These are phyloP conservation scores for Amblyraja radiata DNA, from an alignment of 2,797 vertebrate species.

Conservation along the genomic window DNA sequence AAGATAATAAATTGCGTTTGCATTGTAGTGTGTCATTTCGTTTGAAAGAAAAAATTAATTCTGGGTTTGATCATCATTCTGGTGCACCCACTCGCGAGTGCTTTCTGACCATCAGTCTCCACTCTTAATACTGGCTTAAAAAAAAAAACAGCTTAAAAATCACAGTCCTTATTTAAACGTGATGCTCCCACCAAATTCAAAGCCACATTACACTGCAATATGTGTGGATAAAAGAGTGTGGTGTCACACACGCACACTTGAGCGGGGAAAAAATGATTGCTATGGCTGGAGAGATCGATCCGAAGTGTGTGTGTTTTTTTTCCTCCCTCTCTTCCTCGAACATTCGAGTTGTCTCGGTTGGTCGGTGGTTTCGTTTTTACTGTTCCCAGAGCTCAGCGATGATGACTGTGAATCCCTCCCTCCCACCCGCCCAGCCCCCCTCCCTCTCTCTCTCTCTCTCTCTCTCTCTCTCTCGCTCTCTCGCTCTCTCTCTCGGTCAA, in stretches of 20 bases:
- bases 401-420: background rate
- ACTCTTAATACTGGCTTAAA: constrained; percentile 18
- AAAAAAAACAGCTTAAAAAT: constrained; percentile 24
- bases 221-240: background rate
- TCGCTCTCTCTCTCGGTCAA: constrained; percentile 1
- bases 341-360: background rate
- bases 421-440: constrained; percentile 42
- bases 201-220: constrained; percentile 24
- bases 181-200: constrained; percentile 12
- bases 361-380: background rate
- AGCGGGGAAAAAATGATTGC: background rate
- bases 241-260: background rate
- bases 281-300: constrained; percentile 9
- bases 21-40: constrained; percentile 5
- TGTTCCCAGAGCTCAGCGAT: background rate
- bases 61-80: constrained; percentile 16
- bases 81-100: background rate
- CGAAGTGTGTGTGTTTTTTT: background rate
- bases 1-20: constrained; percentile 2
- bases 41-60: background rate
- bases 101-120: background rate
- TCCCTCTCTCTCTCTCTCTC: constrained; percentile 51
- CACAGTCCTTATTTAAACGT: constrained; percentile 13
- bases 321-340: background rate
- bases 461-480: constrained; percentile 44